phyloP scores from a whole-genome alignment of 2,888 invertebrate genomes.

The Trachelus stipa region DNA sequence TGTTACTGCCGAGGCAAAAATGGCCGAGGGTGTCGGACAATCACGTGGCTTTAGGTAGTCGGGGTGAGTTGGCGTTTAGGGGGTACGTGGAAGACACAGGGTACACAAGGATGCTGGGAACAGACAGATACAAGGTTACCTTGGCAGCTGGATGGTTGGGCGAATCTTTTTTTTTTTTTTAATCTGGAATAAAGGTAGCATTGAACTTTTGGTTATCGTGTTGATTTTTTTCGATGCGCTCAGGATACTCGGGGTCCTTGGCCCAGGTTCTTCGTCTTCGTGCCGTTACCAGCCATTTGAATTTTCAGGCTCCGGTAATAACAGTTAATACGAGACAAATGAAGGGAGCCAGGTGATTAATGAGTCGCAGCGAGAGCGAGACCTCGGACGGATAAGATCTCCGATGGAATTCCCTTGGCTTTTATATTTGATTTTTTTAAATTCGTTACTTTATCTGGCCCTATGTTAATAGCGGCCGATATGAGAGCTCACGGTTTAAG shows the following conservation, averaged over 20 bases:
- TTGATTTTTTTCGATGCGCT: background rate
- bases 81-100: background rate
- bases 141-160: background rate
- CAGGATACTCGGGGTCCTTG: background rate
- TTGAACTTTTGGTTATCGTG: background rate
- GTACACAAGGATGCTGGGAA: background rate
- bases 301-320: slow-evolving; percentile 53
- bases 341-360: slow-evolving; percentile 56
- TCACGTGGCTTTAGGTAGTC: background rate
- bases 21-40: background rate
- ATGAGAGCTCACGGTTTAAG: slow-evolving; percentile 60
- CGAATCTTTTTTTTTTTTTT: background rate
- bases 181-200: background rate
- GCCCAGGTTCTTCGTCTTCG: background rate
- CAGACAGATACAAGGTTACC: background rate
- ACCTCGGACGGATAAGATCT: slow-evolving; percentile 64
- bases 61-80: too few species aligned
- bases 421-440: slow-evolving; percentile 66
- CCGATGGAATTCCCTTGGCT: slow-evolving; percentile 65
- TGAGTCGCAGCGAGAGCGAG: slow-evolving; percentile 60
- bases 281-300: slow-evolving; percentile 24
- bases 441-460: slow-evolving; percentile 65
- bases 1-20: background rate
- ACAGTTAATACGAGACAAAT: slow-evolving; percentile 61
- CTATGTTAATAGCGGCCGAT: slow-evolving; percentile 65